Evolutionary conservation across 2,113 vertebrate species (phyloP).

Genomic region (Desmodus rotundus): DNA sequence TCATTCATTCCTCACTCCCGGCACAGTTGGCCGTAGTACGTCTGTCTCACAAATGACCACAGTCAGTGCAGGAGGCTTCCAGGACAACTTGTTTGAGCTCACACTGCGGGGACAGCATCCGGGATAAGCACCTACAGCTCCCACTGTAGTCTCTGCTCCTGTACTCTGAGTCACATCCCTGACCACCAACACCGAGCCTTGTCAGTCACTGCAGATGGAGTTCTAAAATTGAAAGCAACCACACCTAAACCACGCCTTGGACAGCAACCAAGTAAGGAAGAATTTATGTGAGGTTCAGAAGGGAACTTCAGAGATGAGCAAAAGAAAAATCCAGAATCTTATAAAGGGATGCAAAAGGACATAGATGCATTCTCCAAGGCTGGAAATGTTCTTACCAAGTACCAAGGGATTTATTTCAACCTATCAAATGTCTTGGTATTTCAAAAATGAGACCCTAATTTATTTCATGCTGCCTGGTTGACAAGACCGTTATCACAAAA

Average conservation of each 20-base stretch:
- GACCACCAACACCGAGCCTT: fast-evolving
- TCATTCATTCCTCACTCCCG: neutral
- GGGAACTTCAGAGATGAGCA: neutral
- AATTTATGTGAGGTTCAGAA: neutral
- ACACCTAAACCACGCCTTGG: neutral
- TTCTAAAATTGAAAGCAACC: neutral
- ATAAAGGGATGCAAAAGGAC: neutral
- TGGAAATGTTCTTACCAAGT: neutral
- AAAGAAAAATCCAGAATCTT: neutral
- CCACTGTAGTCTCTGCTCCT: neutral
- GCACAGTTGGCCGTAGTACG: too few species aligned
- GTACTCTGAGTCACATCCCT: fast-evolving
- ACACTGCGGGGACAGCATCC: neutral
- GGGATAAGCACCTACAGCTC: too few species aligned
- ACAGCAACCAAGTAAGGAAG: neutral
- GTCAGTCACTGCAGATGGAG: neutral
- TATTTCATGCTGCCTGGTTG: constrained; percentile 8
- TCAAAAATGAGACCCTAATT: neutral
- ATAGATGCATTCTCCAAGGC: neutral
- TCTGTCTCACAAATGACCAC: neutral
- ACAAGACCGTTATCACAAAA: neutral
- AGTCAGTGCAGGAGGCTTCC: neutral
- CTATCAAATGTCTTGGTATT: neutral
- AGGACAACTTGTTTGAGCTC: neutral
- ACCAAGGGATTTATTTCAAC: neutral